These are phyloP conservation scores for Sorex araneus DNA, from an alignment of 2,113 vertebrate genomes.

Conservation along the genomic window DNA sequence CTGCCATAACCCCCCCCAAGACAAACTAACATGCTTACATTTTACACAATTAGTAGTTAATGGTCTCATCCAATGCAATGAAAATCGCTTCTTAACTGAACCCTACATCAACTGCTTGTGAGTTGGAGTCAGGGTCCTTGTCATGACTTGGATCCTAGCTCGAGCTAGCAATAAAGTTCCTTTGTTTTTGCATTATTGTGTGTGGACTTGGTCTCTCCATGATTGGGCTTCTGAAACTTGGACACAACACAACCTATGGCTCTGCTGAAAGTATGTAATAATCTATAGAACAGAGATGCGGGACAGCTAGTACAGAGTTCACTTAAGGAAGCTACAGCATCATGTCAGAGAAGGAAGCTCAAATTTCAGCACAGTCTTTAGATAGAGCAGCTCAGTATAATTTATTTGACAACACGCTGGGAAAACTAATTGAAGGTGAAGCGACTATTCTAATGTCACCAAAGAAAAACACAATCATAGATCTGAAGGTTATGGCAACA, in stretches of 20 bases:
- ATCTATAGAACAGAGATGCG: neutral
- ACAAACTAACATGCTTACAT: slow-evolving; percentile 48
- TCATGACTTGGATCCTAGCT: too few relatives aligned
- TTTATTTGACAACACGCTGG: neutral
- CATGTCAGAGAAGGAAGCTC: neutral
- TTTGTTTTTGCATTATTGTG: too few relatives aligned
- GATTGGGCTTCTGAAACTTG: too few relatives aligned
- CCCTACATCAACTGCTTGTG: too few relatives aligned
- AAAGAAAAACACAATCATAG: neutral
- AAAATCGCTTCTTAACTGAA: too few relatives aligned
- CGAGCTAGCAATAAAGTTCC: too few relatives aligned
- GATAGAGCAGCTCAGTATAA: neutral
- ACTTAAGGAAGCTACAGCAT: accelerated
- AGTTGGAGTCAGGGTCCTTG: too few relatives aligned
- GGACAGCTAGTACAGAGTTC: neutral
- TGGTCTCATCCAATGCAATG: too few relatives aligned
- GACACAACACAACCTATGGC: too few relatives aligned
- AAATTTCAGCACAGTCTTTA: neutral
- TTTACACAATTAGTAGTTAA: slow-evolving; percentile 1
- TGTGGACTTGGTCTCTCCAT: too few relatives aligned
- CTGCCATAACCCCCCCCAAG: too few relatives aligned
- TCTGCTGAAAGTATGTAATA: slow-evolving; percentile 1
- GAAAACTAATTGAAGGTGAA: neutral
- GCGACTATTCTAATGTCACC: neutral
- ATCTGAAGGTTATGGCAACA: neutral